These are phyloP conservation scores for Myanophis thanlyinensis DNA, from an alignment of 2,113 vertebrate genomes.

Conservation along the genomic window DNA sequence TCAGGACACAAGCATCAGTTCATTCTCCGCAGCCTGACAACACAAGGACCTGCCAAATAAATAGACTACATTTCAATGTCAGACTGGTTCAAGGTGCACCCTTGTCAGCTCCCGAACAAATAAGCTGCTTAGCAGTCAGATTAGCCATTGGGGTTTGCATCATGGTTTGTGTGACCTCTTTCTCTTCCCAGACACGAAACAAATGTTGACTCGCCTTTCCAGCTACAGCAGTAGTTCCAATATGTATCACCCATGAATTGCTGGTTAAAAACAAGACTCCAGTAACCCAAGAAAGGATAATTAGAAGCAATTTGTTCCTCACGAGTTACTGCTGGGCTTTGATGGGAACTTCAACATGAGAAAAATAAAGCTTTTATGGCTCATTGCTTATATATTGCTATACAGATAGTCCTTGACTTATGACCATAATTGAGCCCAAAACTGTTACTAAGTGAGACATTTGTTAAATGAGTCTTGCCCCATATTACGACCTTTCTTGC, in stretches of 20 bases:
- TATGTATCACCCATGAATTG: neutral
- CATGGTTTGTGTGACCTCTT: neutral
- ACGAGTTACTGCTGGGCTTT: neutral
- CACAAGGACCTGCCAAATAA: neutral
- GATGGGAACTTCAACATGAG: conserved; percentile 10
- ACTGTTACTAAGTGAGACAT: too few relatives aligned
- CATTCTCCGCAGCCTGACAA: neutral
- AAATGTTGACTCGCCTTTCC: conserved; percentile 24
- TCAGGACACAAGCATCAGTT: conserved; percentile 15
- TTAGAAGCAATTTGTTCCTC: neutral
- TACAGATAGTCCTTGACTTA: too few relatives aligned
- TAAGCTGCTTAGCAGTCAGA: conserved; percentile 11
- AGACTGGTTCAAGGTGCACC: neutral
- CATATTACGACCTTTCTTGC: too few relatives aligned
- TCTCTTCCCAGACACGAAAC: neutral
- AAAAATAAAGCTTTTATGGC: neutral
- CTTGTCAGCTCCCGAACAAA: conserved; percentile 5
- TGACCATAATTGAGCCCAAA: too few relatives aligned
- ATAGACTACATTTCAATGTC: conserved; percentile 7
- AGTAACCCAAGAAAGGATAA: neutral
- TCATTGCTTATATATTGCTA: neutral
- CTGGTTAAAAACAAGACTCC: conserved; percentile 2
- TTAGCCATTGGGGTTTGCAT: neutral
- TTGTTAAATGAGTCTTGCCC: too few relatives aligned
- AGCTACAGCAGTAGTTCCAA: neutral